phyloP scores from a whole-genome alignment of 2,888 invertebrate species.

The Apamea monoglypha region DNA sequence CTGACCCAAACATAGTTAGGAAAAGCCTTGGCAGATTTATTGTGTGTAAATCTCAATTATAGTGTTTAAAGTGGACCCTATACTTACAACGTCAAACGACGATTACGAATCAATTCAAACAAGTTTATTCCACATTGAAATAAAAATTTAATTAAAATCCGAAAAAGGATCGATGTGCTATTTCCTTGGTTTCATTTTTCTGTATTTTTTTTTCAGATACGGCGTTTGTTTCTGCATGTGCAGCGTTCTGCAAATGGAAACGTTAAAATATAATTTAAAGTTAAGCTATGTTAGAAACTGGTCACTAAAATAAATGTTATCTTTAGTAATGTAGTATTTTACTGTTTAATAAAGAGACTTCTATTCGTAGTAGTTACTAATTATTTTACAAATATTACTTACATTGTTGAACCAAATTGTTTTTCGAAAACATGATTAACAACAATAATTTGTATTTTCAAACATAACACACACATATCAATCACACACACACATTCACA shows the following conservation, averaged over 20 bases:
- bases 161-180: too few relatives aligned
- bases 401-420: not conserved
- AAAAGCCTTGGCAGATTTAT: not conserved
- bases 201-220: conserved; percentile 22
- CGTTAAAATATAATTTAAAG: not conserved
- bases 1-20: not conserved
- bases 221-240: not conserved
- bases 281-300: conserved; percentile 10
- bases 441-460: not conserved
- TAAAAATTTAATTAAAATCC: too few relatives aligned
- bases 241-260: not conserved
- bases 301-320: not conserved
- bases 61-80: too few relatives aligned
- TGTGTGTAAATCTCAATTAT: not conserved
- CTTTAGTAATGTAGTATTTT: not conserved
- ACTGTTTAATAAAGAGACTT: conserved; percentile 13
- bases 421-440: not conserved
- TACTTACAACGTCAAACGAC: too few relatives aligned
- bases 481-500: too few relatives aligned
- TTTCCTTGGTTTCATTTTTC: too few relatives aligned
- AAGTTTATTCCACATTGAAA: too few relatives aligned
- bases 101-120: too few relatives aligned
- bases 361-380: not conserved
- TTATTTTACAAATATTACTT: not conserved
- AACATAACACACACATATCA: too few relatives aligned